A percentile compares a stretch with the other conserved stretches of the same genome.
Conservation (phyloP, 2,797 vertebrate genomes). For the Eurystomus glaucurus region DNA sequence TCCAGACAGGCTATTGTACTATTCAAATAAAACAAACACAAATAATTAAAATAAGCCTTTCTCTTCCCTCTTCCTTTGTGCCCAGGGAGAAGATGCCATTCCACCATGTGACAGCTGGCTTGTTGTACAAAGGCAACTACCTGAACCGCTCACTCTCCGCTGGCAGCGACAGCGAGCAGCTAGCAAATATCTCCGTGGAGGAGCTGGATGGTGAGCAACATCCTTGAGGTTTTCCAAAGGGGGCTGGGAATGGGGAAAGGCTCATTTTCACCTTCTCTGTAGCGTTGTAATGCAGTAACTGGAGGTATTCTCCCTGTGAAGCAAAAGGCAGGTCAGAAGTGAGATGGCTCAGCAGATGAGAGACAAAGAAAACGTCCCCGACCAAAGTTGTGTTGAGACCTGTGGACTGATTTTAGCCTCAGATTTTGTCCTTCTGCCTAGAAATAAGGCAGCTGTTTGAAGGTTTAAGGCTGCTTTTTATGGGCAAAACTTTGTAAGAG, state of each 20-base stretch:
- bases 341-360: neutral
- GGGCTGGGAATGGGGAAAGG: neutral
- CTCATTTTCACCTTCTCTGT: neutral
- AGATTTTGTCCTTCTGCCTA: neutral
- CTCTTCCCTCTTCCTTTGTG: neutral
- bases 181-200: constrained; percentile 94
- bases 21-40: neutral
- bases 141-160: constrained; percentile 93
- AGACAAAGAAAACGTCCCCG: neutral
- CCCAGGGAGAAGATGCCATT: constrained; percentile 96
- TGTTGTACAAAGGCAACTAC: constrained; percentile 97
- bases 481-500: neutral
- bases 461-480: neutral
- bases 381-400: neutral
- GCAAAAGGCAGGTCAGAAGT: neutral
- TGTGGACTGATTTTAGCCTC: neutral
- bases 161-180: constrained; percentile 92
- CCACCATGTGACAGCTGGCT: constrained; percentile 94
- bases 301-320: rapidly evolving
- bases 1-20: neutral
- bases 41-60: neutral
- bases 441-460: neutral
- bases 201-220: constrained; percentile 91
- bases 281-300: rapidly evolving
- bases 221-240: neutral